Conservation (phyloP, 2,888 invertebrate species). For the Heterodera filipjevi region DNA sequence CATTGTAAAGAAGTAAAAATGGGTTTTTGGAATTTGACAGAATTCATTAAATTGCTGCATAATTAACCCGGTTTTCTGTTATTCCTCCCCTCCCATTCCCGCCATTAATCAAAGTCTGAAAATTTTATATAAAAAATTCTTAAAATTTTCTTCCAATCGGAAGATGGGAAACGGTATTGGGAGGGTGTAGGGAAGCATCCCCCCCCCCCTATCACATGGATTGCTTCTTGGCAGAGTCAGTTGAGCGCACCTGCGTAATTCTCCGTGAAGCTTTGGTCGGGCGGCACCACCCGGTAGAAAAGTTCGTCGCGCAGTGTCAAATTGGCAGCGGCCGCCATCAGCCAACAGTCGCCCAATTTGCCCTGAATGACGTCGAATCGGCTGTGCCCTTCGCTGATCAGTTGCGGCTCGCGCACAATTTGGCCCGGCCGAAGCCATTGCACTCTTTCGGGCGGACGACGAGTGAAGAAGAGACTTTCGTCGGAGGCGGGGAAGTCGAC, state of each 20-base stretch:
- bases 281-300: slow-evolving; percentile 92
- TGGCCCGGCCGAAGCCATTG: slow-evolving; percentile 91
- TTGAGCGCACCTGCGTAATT: slow-evolving; percentile 83
- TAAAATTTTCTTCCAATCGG: no score
- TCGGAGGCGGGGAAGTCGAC: slow-evolving; percentile 83
- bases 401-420: slow-evolving; percentile 77
- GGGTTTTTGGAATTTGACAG: no score
- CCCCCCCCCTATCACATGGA: no score
- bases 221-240: no score
- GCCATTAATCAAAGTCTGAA: no score
- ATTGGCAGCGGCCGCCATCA: slow-evolving; percentile 82
- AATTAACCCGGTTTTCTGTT: no score
- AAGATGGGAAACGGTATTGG: no score
- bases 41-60: no score
- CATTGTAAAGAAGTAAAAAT: no score
- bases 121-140: background rate
- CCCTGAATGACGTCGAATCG: slow-evolving; percentile 93
- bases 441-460: slow-evolving; percentile 80
- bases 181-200: no score
- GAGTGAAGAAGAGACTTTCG: slow-evolving; percentile 83
- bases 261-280: slow-evolving; percentile 80
- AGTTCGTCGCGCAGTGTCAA: slow-evolving; percentile 83
- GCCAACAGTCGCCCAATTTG: slow-evolving; percentile 68
- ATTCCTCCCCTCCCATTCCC: no score
- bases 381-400: slow-evolving; percentile 91